Evolutionary conservation across 2,888 invertebrate species (phyloP).

Genomic region (Thysanoteuthis rhombus): DNA sequence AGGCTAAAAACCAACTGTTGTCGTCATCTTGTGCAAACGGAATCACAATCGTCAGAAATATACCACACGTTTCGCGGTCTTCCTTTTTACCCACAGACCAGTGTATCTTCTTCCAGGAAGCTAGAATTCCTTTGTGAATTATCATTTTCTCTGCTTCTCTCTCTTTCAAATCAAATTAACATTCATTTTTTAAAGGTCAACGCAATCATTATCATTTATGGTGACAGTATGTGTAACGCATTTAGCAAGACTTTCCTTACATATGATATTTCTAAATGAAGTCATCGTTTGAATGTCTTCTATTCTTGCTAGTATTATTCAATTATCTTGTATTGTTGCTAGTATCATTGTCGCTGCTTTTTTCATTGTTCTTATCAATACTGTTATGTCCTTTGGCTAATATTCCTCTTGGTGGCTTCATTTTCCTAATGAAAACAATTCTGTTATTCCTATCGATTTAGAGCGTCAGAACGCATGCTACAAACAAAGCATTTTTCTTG

Average conservation of each 20-base stretch:
- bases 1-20: not conserved
- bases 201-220: not conserved
- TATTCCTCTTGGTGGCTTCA: not conserved
- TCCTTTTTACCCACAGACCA: not conserved
- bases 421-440: not conserved
- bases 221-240: not conserved
- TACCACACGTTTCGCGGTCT: not conserved
- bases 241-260: not conserved
- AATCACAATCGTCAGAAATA: not conserved
- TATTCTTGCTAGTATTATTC: not conserved
- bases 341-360: not conserved
- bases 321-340: not conserved
- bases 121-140: not conserved
- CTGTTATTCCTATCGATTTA: not conserved
- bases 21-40: not conserved
- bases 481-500: too few relatives aligned
- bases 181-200: not conserved
- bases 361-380: not conserved
- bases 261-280: not conserved
- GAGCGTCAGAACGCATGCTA: not conserved
- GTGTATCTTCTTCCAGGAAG: not conserved
- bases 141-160: too few relatives aligned
- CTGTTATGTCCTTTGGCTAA: not conserved
- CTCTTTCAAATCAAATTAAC: not conserved
- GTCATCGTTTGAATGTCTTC: not conserved